Conservation (phyloP, 2,888 invertebrate species). For the Hecatera dysodea region DNA sequence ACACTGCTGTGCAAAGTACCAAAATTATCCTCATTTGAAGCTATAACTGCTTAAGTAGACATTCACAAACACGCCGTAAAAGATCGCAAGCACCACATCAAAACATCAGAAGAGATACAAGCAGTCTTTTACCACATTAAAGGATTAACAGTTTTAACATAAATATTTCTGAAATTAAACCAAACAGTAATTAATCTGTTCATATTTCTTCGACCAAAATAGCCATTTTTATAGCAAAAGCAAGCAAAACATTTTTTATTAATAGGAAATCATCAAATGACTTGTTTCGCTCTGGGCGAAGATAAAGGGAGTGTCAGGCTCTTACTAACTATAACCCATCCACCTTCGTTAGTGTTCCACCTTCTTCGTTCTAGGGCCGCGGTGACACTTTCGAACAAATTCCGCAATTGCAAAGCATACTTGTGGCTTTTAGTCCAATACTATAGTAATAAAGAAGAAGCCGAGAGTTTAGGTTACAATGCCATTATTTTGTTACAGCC, state of each 20-base stretch:
- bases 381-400: too few species aligned
- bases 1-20: neutral
- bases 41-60: slow-evolving; percentile 12
- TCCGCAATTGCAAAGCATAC: too few species aligned
- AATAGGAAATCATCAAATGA: too few species aligned
- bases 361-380: too few species aligned
- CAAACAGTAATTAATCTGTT: neutral
- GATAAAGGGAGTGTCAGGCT: too few species aligned
- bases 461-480: too few species aligned
- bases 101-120: neutral
- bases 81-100: slow-evolving; percentile 38
- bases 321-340: too few species aligned
- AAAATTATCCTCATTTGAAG: slow-evolving; percentile 16
- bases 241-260: neutral
- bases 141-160: neutral
- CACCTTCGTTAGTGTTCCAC: too few species aligned
- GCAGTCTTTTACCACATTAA: slow-evolving; percentile 31
- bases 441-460: neutral
- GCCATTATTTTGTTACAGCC: too few species aligned
- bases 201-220: neutral
- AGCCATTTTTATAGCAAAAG: neutral
- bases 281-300: too few species aligned
- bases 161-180: neutral
- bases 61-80: slow-evolving; percentile 17
- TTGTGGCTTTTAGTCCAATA: neutral